A percentile compares a stretch with the other conserved stretches of the same genome.
phyloP scores from a whole-genome alignment of 2,113 vertebrate species.

The Cygnus atratus region DNA sequence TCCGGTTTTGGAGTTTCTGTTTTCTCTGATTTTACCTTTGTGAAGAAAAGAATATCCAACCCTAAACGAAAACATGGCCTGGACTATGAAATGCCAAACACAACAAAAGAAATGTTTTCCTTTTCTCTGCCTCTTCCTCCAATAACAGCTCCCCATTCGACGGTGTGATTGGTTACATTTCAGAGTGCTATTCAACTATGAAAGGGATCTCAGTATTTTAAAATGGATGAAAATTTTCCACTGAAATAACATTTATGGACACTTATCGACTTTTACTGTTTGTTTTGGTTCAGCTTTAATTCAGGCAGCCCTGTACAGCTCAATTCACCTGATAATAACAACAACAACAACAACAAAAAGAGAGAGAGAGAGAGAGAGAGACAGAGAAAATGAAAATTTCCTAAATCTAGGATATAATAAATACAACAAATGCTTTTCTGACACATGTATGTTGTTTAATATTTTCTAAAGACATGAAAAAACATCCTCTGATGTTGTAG shows the following conservation, averaged over 20 bases:
- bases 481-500: neutral
- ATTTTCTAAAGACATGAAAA: neutral
- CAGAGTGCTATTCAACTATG: neutral
- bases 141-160: neutral
- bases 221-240: constrained; percentile 2
- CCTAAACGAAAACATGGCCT: neutral
- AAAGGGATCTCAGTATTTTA: constrained; percentile 8
- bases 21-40: neutral
- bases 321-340: neutral
- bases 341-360: neutral
- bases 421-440: neutral
- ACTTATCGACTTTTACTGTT: neutral
- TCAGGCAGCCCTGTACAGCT: neutral
- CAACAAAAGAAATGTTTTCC: constrained; percentile 27
- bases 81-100: constrained; percentile 1
- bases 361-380: neutral
- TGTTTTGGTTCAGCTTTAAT: constrained; percentile 26
- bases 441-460: neutral
- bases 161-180: neutral
- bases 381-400: too few species aligned
- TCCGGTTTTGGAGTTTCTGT: neutral
- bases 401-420: neutral
- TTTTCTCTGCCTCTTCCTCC: constrained; percentile 25
- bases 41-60: neutral
- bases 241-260: neutral